phyloP scores from a whole-genome alignment of 30 jellyfish, hydroid and myxozoan species.

The Pelagia noctiluca region DNA sequence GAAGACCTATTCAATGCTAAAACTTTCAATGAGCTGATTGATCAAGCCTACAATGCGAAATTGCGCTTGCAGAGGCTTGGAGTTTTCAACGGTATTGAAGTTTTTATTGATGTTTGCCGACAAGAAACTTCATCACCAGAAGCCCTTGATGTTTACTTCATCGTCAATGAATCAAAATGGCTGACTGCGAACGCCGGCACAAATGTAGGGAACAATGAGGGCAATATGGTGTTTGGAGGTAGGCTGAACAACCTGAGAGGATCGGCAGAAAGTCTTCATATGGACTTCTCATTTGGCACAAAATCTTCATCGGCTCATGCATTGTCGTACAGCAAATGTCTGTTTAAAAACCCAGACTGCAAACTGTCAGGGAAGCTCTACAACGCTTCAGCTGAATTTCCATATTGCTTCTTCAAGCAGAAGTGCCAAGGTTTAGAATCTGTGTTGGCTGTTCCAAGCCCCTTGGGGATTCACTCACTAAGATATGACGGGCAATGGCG shows the following conservation, averaged over 20 bases:
- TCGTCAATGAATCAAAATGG: constrained; percentile 79
- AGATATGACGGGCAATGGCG: constrained; percentile 89
- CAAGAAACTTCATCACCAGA: constrained; percentile 67
- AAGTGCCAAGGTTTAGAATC: constrained; percentile 68
- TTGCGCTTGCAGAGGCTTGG: constrained; percentile 91
- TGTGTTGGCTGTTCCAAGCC: constrained; percentile 82
- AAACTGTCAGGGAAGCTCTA: constrained; percentile 57
- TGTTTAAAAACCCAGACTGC: constrained; percentile 81
- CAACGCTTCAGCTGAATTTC: constrained; percentile 63
- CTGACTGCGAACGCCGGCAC: constrained; percentile 88
- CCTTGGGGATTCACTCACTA: constrained; percentile 82
- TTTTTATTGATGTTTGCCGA: constrained; percentile 81
- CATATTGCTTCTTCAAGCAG: constrained; percentile 76
- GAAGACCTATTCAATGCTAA: constrained; percentile 71
- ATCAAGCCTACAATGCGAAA: constrained; percentile 80
- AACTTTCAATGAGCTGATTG: constrained; percentile 79
- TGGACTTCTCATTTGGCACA: constrained; percentile 83
- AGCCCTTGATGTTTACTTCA: constrained; percentile 84
- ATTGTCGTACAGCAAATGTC: constrained; percentile 68
- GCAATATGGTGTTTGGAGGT: constrained; percentile 81
- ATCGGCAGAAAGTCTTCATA: constrained; percentile 67
- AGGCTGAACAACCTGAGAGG: constrained; percentile 86
- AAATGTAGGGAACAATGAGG: constrained; percentile 92
- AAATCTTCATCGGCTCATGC: constrained; percentile 86
- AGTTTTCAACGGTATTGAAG: constrained; percentile 82